These are phyloP conservation scores for Drosophila paracracens DNA, from an alignment of 2,888 invertebrate species.

Conservation along the genomic window DNA sequence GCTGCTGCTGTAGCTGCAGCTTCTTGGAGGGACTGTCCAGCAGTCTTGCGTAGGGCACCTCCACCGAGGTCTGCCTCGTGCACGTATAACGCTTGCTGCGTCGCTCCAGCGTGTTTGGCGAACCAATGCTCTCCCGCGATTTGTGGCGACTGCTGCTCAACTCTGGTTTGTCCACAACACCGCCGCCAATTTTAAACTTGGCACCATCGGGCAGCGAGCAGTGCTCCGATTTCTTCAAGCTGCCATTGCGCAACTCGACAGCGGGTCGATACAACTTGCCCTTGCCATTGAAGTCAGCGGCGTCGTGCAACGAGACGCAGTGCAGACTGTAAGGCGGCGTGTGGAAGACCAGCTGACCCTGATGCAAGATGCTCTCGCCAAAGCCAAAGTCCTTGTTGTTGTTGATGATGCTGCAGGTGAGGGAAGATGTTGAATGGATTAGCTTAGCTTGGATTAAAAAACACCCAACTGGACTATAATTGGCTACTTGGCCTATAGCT, in stretches of 20 bases:
- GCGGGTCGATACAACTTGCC: constrained; percentile 82
- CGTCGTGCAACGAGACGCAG: constrained; percentile 91
- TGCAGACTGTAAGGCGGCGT: constrained; percentile 94
- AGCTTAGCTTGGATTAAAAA: neutral
- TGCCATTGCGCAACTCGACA: constrained; percentile 81
- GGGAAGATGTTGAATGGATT: neutral
- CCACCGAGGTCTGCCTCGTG: constrained; percentile 83
- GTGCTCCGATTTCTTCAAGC: constrained; percentile 81
- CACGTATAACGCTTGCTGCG: constrained; percentile 88
- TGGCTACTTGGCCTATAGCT: too few relatives aligned
- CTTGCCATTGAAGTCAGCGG: constrained; percentile 84
- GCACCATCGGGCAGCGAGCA: constrained; percentile 72
- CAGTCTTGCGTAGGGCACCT: constrained; percentile 92
- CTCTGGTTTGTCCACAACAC: constrained; percentile 69
- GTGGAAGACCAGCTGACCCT: constrained; percentile 94
- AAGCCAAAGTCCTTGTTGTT: constrained; percentile 94
- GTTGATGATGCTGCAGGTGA: constrained; percentile 88
- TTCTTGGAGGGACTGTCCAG: constrained; percentile 88
- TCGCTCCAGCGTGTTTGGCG: constrained; percentile 84
- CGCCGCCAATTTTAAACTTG: constrained; percentile 79
- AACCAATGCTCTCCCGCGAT: constrained; percentile 85
- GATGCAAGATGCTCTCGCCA: constrained; percentile 96
- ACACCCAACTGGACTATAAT: too few relatives aligned
- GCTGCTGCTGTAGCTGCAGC: constrained; percentile 78
- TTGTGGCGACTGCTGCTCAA: constrained; percentile 76